Evolutionary conservation across 2,888 invertebrate species (phyloP).

Genomic region (Pollenia labialis): DNA sequence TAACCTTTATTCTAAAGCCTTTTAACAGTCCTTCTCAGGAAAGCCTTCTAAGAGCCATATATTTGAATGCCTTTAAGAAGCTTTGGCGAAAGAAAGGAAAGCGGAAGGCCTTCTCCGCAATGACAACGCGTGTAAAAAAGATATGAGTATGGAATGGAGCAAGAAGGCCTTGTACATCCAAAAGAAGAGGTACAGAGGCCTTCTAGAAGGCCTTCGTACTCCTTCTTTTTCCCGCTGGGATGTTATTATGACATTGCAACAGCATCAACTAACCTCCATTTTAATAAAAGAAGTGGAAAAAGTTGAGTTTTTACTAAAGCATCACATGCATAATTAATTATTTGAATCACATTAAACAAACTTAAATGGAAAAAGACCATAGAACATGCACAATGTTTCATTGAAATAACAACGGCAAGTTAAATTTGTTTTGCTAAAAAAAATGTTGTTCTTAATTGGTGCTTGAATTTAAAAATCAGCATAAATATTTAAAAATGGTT

Average conservation of each 20-base stretch:
- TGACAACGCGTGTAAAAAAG: too few relatives aligned
- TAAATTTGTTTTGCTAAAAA: conserved; percentile 20
- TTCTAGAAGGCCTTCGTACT: too few relatives aligned
- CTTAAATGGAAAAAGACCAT: conserved; percentile 44
- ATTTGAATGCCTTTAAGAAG: too few relatives aligned
- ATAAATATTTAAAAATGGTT: conserved; percentile 43
- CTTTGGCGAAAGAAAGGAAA: too few relatives aligned
- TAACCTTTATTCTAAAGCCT: too few relatives aligned
- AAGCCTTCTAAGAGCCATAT: too few relatives aligned
- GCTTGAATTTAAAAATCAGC: conserved; percentile 31
- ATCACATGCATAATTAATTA: conserved; percentile 71
- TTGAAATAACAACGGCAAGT: neutral
- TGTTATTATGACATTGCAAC: conserved; percentile 49
- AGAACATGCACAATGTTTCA: conserved; percentile 10
- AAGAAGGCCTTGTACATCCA: too few relatives aligned
- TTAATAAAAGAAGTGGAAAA: conserved; percentile 4
- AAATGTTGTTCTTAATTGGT: conserved; percentile 30
- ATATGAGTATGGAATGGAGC: too few relatives aligned
- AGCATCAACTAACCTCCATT: conserved; percentile 17
- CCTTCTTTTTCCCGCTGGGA: too few relatives aligned
- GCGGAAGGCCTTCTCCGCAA: too few relatives aligned
- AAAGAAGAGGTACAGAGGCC: too few relatives aligned
- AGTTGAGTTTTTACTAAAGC: conserved; percentile 50
- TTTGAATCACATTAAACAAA: conserved; percentile 60
- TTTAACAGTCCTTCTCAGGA: too few relatives aligned